Evolutionary conservation across 2,113 vertebrate species (phyloP), one percentile per base, ranked within the genome.

Genomic region (Pelobates fuscus): DNA sequence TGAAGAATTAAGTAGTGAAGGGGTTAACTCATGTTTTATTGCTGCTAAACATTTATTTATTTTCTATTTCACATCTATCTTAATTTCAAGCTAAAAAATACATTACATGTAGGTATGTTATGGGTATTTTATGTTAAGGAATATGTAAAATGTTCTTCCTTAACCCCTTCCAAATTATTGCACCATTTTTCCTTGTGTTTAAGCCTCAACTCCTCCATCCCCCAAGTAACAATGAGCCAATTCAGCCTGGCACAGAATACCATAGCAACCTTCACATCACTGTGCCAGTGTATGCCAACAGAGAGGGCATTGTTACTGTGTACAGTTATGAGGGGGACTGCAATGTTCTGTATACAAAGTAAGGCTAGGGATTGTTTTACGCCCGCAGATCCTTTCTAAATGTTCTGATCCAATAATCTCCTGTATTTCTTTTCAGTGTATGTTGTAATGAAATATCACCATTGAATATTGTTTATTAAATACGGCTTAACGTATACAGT

Each of bases 241-340:
- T 76, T 76, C 72, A 76, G 72, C 58, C 72, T 76, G 72, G 72
- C 72, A 76, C 49, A 41, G 63, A 76, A 76, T 67, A 60, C 72
- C 72, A 76, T 67, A 65, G 72, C 72, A 76, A 76, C 72, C 52
- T 52, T 76, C 25, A 67, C 63, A 66, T 76, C 64, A 27, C 37
- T 24, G 72, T 76, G 72, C 72, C 72, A 76, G 72, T 67, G 63
- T 76, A 76, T 76, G 72, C 72, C 72, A 76, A 76, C 72, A 76
- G 72, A 67, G 72, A 67, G 72, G 63, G 25, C 64, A 76, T 76
- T 76, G 72, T 76, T 67, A 67, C 54, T 46, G 23, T 49, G 63
- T 59, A 44, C 71, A 67, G 37, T 59, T 44, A 23, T 76, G 32
- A 67, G 41, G 8, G 63, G 6, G 65, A 54, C 24, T 29, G 64